phyloP scores from a whole-genome alignment of 2,113 vertebrate species.

The Microtus montanus region DNA sequence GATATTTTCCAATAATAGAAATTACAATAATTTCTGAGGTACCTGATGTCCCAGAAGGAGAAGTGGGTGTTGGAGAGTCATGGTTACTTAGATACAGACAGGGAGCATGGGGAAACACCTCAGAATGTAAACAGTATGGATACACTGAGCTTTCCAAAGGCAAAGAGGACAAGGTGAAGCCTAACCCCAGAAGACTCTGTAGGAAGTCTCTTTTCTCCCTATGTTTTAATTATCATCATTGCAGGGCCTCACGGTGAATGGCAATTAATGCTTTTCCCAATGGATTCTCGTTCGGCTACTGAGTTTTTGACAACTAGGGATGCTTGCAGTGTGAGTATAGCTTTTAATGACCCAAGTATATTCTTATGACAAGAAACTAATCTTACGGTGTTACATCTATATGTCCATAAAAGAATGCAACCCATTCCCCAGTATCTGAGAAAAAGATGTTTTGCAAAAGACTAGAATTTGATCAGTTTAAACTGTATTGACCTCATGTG shows the following conservation, averaged over 20 bases:
- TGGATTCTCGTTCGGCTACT: neutral
- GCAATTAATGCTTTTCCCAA: neutral
- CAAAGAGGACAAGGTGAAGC: neutral
- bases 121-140: conserved; percentile 20
- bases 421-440: neutral
- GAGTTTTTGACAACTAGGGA: neutral
- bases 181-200: neutral
- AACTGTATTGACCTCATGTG: rapidly evolving
- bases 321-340: neutral
- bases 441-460: neutral
- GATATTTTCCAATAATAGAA: neutral
- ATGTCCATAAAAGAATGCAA: neutral
- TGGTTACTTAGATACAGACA: neutral
- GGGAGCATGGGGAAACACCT: neutral
- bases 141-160: neutral
- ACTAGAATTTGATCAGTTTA: neutral
- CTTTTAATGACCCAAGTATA: neutral
- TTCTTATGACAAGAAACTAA: neutral
- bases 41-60: conserved; percentile 35
- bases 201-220: neutral
- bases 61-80: neutral
- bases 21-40: conserved; percentile 16
- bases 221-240: conserved; percentile 18
- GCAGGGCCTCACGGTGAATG: neutral
- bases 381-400: neutral